phyloP scores from a whole-genome alignment of 2,113 vertebrate species.

The Albula glossodonta region DNA sequence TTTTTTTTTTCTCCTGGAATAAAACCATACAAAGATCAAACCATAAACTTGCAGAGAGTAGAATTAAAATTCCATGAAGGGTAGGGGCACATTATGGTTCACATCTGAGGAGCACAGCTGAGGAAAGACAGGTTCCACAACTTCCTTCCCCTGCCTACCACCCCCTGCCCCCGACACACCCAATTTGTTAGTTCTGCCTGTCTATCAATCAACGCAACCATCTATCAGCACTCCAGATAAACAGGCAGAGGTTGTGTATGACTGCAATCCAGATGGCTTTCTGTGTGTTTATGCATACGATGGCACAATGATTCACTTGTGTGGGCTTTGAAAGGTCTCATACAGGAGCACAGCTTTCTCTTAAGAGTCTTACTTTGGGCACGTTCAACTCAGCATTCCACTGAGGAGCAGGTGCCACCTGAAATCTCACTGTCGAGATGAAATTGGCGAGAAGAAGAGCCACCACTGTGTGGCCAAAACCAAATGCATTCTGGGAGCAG shows the following conservation, averaged over 20 bases:
- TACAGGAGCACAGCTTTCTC: neutral
- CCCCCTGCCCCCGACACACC: neutral
- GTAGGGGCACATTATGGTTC: no score
- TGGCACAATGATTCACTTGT: slow-evolving; percentile 15
- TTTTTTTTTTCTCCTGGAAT: no score
- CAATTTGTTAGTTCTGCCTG: neutral
- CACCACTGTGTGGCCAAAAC: neutral
- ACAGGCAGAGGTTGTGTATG: neutral
- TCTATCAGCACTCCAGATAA: neutral
- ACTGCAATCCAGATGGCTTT: slow-evolving; percentile 6
- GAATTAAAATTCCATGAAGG: no score
- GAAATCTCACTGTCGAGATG: neutral
- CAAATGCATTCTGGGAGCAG: no score
- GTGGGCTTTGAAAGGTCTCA: neutral
- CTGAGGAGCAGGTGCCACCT: neutral
- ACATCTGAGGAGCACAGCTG: neutral
- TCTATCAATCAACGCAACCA: neutral
- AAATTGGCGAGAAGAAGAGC: neutral
- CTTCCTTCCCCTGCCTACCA: neutral
- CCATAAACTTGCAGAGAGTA: no score
- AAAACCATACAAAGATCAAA: no score
- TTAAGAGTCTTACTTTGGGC: neutral
- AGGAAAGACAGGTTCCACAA: neutral
- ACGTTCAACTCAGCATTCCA: slow-evolving; percentile 16
- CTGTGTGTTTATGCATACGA: slow-evolving; percentile 32